A percentile compares a stretch with the other conserved stretches of the same genome.
phyloP scores from a whole-genome alignment of 2,113 vertebrate species.

The Boleophthalmus pectinirostris region DNA sequence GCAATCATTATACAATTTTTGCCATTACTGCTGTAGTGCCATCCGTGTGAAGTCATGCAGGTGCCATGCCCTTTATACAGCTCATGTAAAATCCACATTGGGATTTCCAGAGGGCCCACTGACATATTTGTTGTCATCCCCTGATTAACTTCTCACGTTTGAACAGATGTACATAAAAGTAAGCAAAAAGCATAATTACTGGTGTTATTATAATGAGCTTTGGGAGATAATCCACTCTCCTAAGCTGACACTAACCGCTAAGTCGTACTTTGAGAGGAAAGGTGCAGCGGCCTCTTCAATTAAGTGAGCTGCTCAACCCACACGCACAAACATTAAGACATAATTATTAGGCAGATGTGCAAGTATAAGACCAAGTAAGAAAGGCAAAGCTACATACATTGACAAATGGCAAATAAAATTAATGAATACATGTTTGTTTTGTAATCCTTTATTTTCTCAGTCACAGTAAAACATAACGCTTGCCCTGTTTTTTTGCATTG shows the following conservation, averaged over 20 bases:
- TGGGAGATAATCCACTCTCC: slow-evolving; percentile 81
- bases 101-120: slow-evolving; percentile 63
- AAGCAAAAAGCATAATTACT: slow-evolving; percentile 88
- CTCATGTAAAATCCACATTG: slow-evolving; percentile 39
- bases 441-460: no score
- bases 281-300: slow-evolving; percentile 78
- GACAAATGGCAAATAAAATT: no score
- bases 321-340: slow-evolving; percentile 87
- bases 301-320: slow-evolving; percentile 82
- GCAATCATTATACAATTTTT: slow-evolving; percentile 68
- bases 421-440: no score
- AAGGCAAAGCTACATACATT: background rate
- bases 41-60: slow-evolving; percentile 48
- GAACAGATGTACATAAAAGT: slow-evolving; percentile 77
- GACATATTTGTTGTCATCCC: slow-evolving; percentile 75
- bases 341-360: slow-evolving; percentile 89
- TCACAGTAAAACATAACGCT: background rate
- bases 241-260: slow-evolving; percentile 75
- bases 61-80: slow-evolving; percentile 31
- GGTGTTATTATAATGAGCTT: slow-evolving; percentile 84
- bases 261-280: slow-evolving; percentile 51
- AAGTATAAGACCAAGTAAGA: slow-evolving; percentile 51
- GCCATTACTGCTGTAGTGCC: slow-evolving; percentile 64
- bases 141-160: slow-evolving; percentile 73
- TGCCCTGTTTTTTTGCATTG: background rate